Percentiles rank a stretch among this genome's conserved stretches.
These are phyloP conservation scores for Stegastes partitus DNA, from an alignment of 2,113 vertebrate genomes.

Conservation along the genomic window DNA sequence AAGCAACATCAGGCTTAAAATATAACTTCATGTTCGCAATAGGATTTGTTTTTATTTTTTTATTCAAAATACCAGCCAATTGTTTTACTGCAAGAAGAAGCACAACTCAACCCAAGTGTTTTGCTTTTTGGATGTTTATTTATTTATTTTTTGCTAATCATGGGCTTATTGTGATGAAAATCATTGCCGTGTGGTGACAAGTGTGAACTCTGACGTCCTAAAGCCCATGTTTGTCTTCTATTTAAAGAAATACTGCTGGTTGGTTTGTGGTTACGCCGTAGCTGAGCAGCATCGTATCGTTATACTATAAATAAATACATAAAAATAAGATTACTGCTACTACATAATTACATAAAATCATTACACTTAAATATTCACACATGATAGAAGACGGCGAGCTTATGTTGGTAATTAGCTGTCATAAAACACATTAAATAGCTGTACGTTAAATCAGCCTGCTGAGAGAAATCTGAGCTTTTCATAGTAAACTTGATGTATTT, in stretches of 20 bases:
- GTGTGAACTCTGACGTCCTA: not conserved
- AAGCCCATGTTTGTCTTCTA: not conserved
- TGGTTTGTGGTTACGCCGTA: not conserved
- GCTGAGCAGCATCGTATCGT: not conserved
- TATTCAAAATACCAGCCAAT: not conserved
- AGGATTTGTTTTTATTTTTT: not conserved
- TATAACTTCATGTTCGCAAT: not conserved
- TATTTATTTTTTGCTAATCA: too few relatives aligned
- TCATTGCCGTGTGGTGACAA: not conserved
- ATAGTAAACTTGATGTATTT: not conserved
- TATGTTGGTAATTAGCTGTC: not conserved
- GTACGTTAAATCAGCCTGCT: too few relatives aligned
- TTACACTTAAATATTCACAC: too few relatives aligned
- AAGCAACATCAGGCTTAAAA: not conserved
- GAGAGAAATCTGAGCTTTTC: not conserved
- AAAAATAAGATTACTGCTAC: too few relatives aligned
- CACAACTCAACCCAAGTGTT: too few relatives aligned
- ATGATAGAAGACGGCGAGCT: not conserved
- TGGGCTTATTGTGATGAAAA: not conserved
- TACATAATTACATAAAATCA: too few relatives aligned
- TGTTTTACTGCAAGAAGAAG: too few relatives aligned
- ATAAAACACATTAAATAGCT: too few relatives aligned
- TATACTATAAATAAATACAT: too few relatives aligned
- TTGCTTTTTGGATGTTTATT: not conserved
- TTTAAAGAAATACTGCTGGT: not conserved